Base-by-base conservation (phyloP, 1,140 invertebrate genomes). In the Drosophila prosaltans region DNA sequence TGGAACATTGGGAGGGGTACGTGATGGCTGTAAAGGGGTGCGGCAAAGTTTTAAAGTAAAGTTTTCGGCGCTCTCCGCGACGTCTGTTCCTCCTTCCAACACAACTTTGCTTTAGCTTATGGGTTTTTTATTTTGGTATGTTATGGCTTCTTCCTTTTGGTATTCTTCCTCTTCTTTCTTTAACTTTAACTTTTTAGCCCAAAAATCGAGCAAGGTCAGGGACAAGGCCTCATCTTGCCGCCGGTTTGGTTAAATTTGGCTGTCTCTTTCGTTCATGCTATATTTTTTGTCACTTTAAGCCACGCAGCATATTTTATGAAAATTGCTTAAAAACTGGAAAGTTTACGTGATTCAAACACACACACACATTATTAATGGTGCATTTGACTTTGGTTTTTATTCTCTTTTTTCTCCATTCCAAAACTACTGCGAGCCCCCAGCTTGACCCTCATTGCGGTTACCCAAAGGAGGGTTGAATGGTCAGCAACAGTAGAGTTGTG, bases 101-200 rank as follows among this genome's bases (percentile, higher is more conserved):
- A 89, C 81, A 89, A 89, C 85, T 89, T 89, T 89, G 81, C 90
- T 89, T 89, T 89, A 90, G 84, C 85, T 90, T 89, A 89, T 88
- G 80, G 80, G 84, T 77, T 89, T 89, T 88, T 80, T 70, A 54
- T 54, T 45, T 24, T n/a, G 51, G 55, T 41, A 65, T 70, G 65
- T 57, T 61, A 69, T 67, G 51, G 72, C 75, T 78, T 78, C 51
- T 78, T 78, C 62, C 41, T 65, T 40, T 63, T 64, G 28, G 40
- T 69, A 55, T 72, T 78, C 58, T 51, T 51, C 45, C 5, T 51
- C n/a, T 51, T 51, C 45, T 51, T 51, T 73, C 74, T 62, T 76
- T 79, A 48, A 51, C 75, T 79, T 79, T 69, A 65, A 73, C 71
- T 89, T 88, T 71, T 74, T 88, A 78, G 75, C 80, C 81, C 84